Base-by-base conservation (phyloP, 2,888 invertebrate species). In the Silvanus unidentatus region DNA sequence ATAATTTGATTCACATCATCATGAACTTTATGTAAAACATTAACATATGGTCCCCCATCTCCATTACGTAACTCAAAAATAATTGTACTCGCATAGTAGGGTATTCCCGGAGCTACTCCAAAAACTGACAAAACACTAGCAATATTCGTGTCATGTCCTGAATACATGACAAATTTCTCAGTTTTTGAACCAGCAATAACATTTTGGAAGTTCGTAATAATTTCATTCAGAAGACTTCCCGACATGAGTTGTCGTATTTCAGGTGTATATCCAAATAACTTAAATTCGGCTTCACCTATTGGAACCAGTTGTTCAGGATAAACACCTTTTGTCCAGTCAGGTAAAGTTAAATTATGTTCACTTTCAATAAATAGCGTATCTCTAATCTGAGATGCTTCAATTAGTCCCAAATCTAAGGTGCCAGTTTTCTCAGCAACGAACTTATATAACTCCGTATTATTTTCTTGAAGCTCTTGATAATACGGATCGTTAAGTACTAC, bases 121-220 rank as follows among this genome's bases (percentile, higher is more conserved):
- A 91, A 66, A 0, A 82, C 76, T 64, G 81, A 81, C 1, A 90
- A 72, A 28, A 89, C 55, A 56, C 76, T 82, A 0, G 81, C 82
- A 9, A 91, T 67, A 0, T 86, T 89, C 1, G 81, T 76, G 62
- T 91, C 91, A 60, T 91, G 91, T 0, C 75, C 86, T 54, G 86
- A 86, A 57, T 85, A 86, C 40, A 88, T 73, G 60, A 79, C 77
- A 32, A 87, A 49, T 49, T 81, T 82, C 28, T 28, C 8, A 12
- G 9, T 11, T 6, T 8, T 35, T 6, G n/a, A 6, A 12, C 11
- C 11, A 10, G 8, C 28, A 6, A 35, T 8, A 8, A 35, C 35
- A 6, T 9, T 8, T 12, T 35, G n/a, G 13, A 35, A 35, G 13
- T 35, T 8, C 6, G 6, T 12, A 12, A 35, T 35, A 12, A 12